Conservation (phyloP, 2,888 invertebrate genomes). For the Apoda limacodes region DNA sequence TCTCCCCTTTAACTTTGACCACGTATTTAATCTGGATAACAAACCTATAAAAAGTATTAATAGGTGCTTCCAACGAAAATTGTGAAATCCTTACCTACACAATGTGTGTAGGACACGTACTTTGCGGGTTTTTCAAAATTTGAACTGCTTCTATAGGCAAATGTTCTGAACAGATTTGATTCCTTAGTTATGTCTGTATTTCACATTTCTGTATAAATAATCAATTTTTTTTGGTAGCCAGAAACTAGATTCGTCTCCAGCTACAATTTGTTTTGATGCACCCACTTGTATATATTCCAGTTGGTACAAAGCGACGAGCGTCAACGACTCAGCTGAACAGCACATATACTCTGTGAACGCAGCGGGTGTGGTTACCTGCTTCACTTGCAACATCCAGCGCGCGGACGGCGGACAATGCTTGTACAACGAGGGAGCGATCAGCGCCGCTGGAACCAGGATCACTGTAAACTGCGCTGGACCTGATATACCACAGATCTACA, state of each 20-base stretch:
- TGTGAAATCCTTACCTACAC: too few relatives aligned
- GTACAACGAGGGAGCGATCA: slow-evolving; percentile 78
- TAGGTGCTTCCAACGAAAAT: too few relatives aligned
- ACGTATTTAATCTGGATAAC: too few relatives aligned
- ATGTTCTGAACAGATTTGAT: too few relatives aligned
- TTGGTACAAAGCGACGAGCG: slow-evolving; percentile 87
- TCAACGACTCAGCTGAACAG: slow-evolving; percentile 79
- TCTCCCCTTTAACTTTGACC: too few relatives aligned
- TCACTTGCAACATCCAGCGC: slow-evolving; percentile 78
- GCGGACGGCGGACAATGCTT: slow-evolving; percentile 67
- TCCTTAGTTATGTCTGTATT: too few relatives aligned
- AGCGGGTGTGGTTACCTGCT: slow-evolving; percentile 70
- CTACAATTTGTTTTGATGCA: slow-evolving; percentile 4
- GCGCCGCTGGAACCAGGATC: slow-evolving; percentile 74
- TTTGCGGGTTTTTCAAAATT: too few relatives aligned
- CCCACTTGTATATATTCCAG: slow-evolving; percentile 69
- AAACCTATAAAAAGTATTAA: too few relatives aligned
- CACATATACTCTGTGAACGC: slow-evolving; percentile 83
- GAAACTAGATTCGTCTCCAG: slow-evolving; percentile 4
- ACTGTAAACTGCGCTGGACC: slow-evolving; percentile 88
- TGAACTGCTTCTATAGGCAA: too few relatives aligned
- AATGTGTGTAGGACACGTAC: too few relatives aligned
- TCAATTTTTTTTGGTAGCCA: too few relatives aligned
- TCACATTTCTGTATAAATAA: too few relatives aligned
- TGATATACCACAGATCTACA: slow-evolving; percentile 78